A percentile compares a stretch with the other conserved stretches of the same genome.
phyloP scores from a whole-genome alignment of 2,797 vertebrate species.

The Sebastes taczanowskii region DNA sequence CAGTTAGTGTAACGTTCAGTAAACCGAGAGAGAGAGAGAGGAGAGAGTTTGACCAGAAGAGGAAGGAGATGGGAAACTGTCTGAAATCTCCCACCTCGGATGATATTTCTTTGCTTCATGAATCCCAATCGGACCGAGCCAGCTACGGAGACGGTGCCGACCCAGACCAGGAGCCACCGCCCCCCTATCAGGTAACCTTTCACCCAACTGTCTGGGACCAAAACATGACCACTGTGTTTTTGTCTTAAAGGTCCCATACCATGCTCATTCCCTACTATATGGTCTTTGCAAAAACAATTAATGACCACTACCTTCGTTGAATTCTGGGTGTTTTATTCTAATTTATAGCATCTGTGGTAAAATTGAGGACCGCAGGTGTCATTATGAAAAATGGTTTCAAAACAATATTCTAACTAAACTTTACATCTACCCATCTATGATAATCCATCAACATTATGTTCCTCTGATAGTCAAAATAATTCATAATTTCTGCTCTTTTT shows the following conservation, averaged over 20 bases:
- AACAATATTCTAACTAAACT: too few species aligned
- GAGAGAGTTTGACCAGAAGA: slow-evolving; percentile 47
- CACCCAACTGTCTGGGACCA: not conserved
- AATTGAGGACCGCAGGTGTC: too few species aligned
- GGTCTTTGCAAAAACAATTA: too few species aligned
- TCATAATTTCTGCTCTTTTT: too few species aligned
- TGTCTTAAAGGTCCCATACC: not conserved
- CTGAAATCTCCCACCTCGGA: slow-evolving; percentile 97
- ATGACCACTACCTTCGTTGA: too few species aligned
- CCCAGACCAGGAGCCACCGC: slow-evolving; percentile 94
- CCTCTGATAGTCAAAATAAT: too few species aligned
- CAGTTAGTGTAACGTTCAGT: slow-evolving; percentile 1
- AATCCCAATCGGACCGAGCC: slow-evolving; percentile 95
- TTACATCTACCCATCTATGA: too few species aligned
- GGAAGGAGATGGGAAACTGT: slow-evolving; percentile 95
- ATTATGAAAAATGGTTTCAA: too few species aligned
- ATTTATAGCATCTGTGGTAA: too few species aligned
- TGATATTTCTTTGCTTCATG: slow-evolving; percentile 97
- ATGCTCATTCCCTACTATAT: too few species aligned
- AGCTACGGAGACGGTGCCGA: slow-evolving; percentile 94
- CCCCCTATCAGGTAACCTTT: slow-evolving; percentile 93
- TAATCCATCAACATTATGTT: too few species aligned
- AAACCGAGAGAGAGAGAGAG: slow-evolving; percentile 3
- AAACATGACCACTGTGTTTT: not conserved
- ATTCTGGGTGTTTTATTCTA: too few species aligned